phyloP scores from a whole-genome alignment of 2,797 vertebrate genomes.

The Squalus acanthias region DNA sequence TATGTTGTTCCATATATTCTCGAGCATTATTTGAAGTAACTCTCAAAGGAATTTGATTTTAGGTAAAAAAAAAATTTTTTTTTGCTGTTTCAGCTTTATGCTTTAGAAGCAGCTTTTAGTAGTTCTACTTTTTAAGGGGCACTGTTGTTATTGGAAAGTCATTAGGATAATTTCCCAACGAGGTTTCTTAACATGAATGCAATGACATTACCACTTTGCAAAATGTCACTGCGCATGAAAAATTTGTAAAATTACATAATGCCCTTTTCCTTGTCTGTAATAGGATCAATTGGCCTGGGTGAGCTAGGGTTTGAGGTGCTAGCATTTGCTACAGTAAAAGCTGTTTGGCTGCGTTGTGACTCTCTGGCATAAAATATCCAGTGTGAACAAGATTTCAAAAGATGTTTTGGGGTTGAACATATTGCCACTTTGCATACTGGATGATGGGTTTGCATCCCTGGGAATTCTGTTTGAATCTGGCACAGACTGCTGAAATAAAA shows the following conservation, averaged over 20 bases:
- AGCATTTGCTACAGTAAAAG: background rate
- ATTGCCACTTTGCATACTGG: background rate
- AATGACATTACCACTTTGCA: background rate
- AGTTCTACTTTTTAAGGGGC: background rate
- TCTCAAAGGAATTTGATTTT: background rate
- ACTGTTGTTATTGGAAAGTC: background rate
- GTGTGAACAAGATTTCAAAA: background rate
- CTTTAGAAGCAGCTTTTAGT: background rate
- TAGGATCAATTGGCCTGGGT: background rate
- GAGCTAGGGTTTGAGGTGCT: background rate
- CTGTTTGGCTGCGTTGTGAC: background rate
- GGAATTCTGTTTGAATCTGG: background rate
- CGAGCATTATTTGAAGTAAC: background rate
- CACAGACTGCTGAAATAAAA: background rate
- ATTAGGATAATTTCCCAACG: background rate
- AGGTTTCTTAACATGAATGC: background rate
- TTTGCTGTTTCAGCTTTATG: background rate
- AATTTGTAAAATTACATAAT: background rate
- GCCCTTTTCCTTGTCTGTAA: background rate
- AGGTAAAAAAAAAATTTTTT: background rate
- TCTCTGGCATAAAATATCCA: background rate
- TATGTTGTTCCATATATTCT: background rate
- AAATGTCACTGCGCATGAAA: background rate
- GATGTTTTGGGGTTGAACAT: background rate
- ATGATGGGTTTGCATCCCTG: background rate